phyloP scores from a whole-genome alignment of 2,888 invertebrate species.

The Drosophila neotestacea region DNA sequence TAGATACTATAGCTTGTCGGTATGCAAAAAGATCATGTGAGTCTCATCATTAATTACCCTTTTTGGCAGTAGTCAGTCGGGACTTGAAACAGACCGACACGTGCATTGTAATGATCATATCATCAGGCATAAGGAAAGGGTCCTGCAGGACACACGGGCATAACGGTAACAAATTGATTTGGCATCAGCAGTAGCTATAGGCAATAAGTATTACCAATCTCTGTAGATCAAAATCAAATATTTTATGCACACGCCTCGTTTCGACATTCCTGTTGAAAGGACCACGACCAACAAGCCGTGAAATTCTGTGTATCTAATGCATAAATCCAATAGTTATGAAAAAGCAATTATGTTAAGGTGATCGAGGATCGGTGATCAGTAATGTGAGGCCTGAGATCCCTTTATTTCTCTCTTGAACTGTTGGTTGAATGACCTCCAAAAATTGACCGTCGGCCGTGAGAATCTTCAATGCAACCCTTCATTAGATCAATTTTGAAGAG shows the following conservation, averaged over 20 bases:
- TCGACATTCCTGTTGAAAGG: conserved; percentile 20
- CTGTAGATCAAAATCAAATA: conserved; percentile 68
- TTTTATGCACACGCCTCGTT: conserved; percentile 71
- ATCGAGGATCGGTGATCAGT: conserved; percentile 4
- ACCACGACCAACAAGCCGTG: conserved; percentile 71
- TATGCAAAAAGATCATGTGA: conserved; percentile 49
- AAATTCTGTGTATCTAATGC: conserved; percentile 60
- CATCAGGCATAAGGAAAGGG: conserved; percentile 44
- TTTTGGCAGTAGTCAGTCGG: conserved; percentile 38
- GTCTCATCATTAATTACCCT: conserved; percentile 66
- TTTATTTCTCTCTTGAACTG: conserved; percentile 6
- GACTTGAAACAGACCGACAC: conserved; percentile 63
- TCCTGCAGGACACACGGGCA: conserved; percentile 44
- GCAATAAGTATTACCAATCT: conserved; percentile 41
- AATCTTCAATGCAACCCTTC: conserved; percentile 63
- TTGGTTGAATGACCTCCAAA: conserved; percentile 71
- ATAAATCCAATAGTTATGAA: conserved; percentile 67
- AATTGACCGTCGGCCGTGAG: conserved; percentile 66
- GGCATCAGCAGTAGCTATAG: conserved; percentile 25
- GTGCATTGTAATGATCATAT: conserved; percentile 71
- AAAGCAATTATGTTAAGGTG: conserved; percentile 60
- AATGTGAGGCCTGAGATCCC: conserved; percentile 34
- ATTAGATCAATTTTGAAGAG: conserved; percentile 64
- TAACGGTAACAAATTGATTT: conserved; percentile 72
- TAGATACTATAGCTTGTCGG: conserved; percentile 8